Base-by-base conservation (phyloP, 2,113 vertebrate genomes). In the Leptosomus discolor region DNA sequence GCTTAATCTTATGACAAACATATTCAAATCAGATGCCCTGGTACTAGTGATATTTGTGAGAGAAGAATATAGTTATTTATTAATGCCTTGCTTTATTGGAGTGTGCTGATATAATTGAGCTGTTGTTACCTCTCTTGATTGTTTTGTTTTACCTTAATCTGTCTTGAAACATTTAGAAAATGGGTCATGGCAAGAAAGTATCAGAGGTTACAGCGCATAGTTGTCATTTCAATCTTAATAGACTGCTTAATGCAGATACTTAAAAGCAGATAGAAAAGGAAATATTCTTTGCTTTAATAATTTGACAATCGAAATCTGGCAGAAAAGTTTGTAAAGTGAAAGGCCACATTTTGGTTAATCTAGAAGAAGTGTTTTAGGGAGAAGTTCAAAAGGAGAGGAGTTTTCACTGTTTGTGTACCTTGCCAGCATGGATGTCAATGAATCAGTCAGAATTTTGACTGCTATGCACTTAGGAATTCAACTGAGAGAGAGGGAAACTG, bases 11-110 rank as follows among this genome's bases (percentile, higher is more conserved):
- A 64, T 15, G 24, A 82, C 82, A 77, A 69, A 89, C 78, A 67
- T 88, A 76, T 85, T 93, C 73, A 95, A 79, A 65, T 51, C 46
- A 51, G 37, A 26, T 87, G 34, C 58, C 45, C 20, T 2, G 29
- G 43, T 85, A 88, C 54, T 79, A 19, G 57, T 77, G 76, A 61
- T 88, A 75, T 18, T 83, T 71, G 56, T 92, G 67, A 78, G 75
- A 74, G 32, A 36, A 30, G 27, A 23, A 56, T 64, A 17, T 73
- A 95, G 94, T 94, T 96, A 93, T 95, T 93, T 96, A 96, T 95
- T 96, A 92, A 90, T 94, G 61, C 48, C 46, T 74, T 82, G 51
- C 37, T 67, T 96, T 92, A 88, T 36, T 91, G 41, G 77, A 91
- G 61, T 54, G 68, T 91, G 94, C 48, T 76, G 85, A 79, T 94